Evolutionary conservation across 1,140 invertebrate species (phyloP).

Genomic region (Pentalonia nigronervosa): DNA sequence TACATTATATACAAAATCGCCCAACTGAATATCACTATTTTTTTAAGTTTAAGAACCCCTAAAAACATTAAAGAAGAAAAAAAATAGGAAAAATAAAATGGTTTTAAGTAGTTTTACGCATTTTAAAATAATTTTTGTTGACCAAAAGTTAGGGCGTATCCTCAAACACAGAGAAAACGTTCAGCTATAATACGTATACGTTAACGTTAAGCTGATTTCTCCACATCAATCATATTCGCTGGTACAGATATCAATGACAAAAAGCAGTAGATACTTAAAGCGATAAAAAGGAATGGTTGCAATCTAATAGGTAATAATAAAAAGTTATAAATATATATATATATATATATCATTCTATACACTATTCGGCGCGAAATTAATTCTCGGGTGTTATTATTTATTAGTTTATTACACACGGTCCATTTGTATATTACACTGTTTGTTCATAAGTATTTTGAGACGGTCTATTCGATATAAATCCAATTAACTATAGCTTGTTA

Average conservation of each 20-base stretch:
- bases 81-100: not conserved
- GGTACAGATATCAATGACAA: not conserved
- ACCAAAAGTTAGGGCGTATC: not conserved
- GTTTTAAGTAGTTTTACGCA: not conserved
- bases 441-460: not conserved
- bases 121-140: not conserved
- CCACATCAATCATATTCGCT: not conserved
- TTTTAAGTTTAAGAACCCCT: not conserved
- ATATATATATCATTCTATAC: not conserved
- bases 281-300: not conserved
- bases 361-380: not conserved
- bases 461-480: conserved; percentile 38
- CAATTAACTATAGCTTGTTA: conserved; percentile 34
- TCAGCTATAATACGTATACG: not conserved
- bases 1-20: not conserved
- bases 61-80: not conserved
- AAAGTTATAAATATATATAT: not conserved
- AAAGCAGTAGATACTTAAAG: not conserved
- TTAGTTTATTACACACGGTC: not conserved
- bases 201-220: not conserved
- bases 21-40: not conserved
- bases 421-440: not conserved
- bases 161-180: not conserved
- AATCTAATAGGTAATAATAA: not conserved
- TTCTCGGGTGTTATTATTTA: not conserved